Conservation (phyloP, 2,888 invertebrate genomes). For the Oxyscelio sp. region DNA sequence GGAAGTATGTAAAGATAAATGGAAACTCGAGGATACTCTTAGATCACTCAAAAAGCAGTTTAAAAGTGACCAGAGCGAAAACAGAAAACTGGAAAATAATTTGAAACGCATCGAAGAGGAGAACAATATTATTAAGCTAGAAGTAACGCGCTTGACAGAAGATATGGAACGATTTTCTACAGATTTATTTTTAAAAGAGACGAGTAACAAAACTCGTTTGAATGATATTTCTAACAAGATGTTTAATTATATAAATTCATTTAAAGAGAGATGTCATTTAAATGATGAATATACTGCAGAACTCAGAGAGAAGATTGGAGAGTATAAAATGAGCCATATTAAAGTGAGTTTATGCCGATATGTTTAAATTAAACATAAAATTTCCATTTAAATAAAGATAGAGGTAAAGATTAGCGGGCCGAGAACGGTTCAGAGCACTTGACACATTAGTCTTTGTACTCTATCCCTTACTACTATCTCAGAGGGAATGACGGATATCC, state of each 20-base stretch:
- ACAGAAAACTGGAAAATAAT: constrained; percentile 25
- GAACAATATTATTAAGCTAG: constrained; percentile 11
- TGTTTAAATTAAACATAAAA: too few species aligned
- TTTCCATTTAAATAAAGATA: too few species aligned
- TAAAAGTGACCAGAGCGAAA: constrained; percentile 21
- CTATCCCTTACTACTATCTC: too few species aligned
- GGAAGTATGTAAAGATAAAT: constrained; percentile 24
- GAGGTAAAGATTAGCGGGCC: too few species aligned
- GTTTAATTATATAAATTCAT: constrained; percentile 3
- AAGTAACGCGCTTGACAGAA: constrained; percentile 14
- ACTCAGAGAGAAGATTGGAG: not conserved
- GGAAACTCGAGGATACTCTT: constrained; percentile 17
- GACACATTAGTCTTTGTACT: too few species aligned
- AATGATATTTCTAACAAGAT: constrained; percentile 14
- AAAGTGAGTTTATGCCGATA: constrained; percentile 1
- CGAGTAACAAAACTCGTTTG: not conserved
- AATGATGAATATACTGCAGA: not conserved
- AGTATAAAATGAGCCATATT: not conserved
- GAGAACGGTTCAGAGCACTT: too few species aligned
- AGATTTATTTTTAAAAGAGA: not conserved
- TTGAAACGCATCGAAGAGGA: not conserved
- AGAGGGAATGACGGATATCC: too few species aligned
- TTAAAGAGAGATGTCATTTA: constrained; percentile 4
- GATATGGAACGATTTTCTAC: not conserved
- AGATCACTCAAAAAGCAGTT: constrained; percentile 22